phyloP scores from a whole-genome alignment of 2,113 vertebrate species.

The Erpornis zantholeuca region DNA sequence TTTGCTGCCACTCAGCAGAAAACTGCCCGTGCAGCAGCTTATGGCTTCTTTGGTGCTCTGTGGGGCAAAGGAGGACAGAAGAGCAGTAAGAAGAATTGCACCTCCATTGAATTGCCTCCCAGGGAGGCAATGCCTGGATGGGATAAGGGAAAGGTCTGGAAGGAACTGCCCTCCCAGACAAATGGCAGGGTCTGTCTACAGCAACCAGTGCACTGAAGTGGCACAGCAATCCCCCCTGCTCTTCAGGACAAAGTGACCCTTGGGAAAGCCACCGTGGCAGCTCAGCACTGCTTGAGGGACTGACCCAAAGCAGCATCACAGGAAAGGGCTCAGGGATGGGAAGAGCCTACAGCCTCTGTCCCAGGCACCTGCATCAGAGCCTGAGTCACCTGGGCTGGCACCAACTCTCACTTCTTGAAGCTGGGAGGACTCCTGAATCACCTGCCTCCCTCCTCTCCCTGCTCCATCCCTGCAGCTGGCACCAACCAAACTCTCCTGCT shows the following conservation, averaged over 20 bases:
- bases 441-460: background rate
- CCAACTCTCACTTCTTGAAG: background rate
- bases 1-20: background rate
- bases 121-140: accelerated
- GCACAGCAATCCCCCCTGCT: background rate
- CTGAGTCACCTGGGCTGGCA: background rate
- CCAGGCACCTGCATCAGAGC: accelerated
- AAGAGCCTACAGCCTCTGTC: background rate
- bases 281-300: background rate
- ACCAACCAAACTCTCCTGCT: accelerated
- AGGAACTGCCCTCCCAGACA: background rate
- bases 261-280: background rate
- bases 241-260: background rate
- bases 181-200: background rate
- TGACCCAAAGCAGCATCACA: background rate
- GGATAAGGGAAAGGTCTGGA: background rate
- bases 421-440: background rate
- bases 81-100: background rate
- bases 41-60: background rate
- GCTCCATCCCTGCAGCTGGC: background rate
- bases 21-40: background rate
- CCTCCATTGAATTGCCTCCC: accelerated
- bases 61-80: background rate
- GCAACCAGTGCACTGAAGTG: accelerated
- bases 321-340: background rate